Conservation (phyloP, 1,140 invertebrate species). For the Drosophila oshimai region DNA sequence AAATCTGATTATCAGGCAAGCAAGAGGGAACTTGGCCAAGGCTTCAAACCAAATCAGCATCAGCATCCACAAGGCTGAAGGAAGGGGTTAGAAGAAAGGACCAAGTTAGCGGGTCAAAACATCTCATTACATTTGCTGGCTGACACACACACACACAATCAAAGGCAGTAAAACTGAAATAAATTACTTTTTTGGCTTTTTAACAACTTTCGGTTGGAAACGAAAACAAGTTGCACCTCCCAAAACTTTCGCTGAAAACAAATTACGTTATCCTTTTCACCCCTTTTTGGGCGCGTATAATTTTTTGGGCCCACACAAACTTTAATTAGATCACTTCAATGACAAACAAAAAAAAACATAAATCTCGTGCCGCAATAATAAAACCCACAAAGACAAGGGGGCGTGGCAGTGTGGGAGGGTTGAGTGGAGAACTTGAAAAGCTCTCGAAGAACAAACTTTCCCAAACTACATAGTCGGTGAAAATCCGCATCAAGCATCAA, state of each 20-base stretch:
- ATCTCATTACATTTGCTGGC: slow-evolving; percentile 64
- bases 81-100: slow-evolving; percentile 30
- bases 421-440: slow-evolving; percentile 37
- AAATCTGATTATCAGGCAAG: slow-evolving; percentile 46
- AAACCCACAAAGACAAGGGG: slow-evolving; percentile 42
- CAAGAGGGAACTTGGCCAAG: slow-evolving; percentile 50
- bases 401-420: neutral
- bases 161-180: slow-evolving; percentile 64
- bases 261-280: slow-evolving; percentile 35
- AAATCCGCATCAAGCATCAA: slow-evolving; percentile 59
- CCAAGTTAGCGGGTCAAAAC: slow-evolving; percentile 71
- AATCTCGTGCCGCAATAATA: slow-evolving; percentile 75
- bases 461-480: slow-evolving; percentile 50
- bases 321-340: slow-evolving; percentile 79
- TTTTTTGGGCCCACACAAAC: slow-evolving; percentile 53
- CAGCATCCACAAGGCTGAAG: slow-evolving; percentile 36
- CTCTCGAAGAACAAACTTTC: slow-evolving; percentile 59
- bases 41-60: slow-evolving; percentile 49
- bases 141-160: slow-evolving; percentile 16
- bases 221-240: slow-evolving; percentile 63
- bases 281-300: slow-evolving; percentile 18
- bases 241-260: slow-evolving; percentile 36
- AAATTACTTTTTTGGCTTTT: slow-evolving; percentile 69
- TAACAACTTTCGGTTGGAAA: slow-evolving; percentile 41
- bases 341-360: slow-evolving; percentile 74